phyloP scores from a whole-genome alignment of 2,888 invertebrate genomes.

The Endomychus coccineus region DNA sequence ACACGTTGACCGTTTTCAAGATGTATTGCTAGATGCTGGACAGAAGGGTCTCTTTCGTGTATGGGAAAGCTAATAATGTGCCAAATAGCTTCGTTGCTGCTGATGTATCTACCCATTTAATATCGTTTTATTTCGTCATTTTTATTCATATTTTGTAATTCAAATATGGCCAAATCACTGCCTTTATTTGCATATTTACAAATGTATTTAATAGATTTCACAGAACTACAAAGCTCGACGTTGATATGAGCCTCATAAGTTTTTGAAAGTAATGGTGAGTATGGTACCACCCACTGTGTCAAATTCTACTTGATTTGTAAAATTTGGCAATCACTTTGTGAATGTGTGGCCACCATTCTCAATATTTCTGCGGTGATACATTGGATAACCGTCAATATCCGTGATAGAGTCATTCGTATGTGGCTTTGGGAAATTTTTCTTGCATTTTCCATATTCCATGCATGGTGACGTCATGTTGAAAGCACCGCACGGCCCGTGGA shows the following conservation, averaged over 20 bases:
- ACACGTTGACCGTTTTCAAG: constrained; percentile 22
- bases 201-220: constrained; percentile 36
- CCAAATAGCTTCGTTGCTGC: constrained; percentile 29
- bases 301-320: too few species aligned
- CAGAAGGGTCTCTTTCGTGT: constrained; percentile 30
- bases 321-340: background rate
- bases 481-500: constrained; percentile 40
- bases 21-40: constrained; percentile 28
- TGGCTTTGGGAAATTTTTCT: constrained; percentile 21
- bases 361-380: constrained; percentile 33
- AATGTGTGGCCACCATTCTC: too few species aligned
- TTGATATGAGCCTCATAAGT: constrained; percentile 30
- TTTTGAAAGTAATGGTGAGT: constrained; percentile 24
- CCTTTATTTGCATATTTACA: constrained; percentile 29
- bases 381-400: constrained; percentile 31
- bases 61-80: constrained; percentile 19
- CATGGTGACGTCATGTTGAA: constrained; percentile 36
- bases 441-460: constrained; percentile 33
- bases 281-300: constrained; percentile 35
- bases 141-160: constrained; percentile 8
- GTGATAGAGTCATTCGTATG: constrained; percentile 21
- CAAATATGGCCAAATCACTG: constrained; percentile 24
- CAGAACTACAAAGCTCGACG: constrained; percentile 35
- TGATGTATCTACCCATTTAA: constrained; percentile 28
- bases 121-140: constrained; percentile 26